Percentiles rank a stretch among this genome's conserved stretches.
phyloP scores from a whole-genome alignment of 2,113 vertebrate species.

The Aythya baeri region DNA sequence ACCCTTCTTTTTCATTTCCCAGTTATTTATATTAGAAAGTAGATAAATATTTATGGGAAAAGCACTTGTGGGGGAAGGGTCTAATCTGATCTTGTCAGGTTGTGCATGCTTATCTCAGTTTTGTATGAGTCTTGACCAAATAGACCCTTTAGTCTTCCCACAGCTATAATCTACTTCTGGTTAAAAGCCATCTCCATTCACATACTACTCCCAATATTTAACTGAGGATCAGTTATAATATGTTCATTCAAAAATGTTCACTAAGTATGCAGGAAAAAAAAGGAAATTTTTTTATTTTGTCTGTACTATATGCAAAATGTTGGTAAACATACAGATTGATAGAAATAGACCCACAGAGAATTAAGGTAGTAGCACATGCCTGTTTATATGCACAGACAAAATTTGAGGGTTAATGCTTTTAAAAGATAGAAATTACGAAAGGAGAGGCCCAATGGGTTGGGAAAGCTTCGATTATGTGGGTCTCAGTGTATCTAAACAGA shows the following conservation, averaged over 20 bases:
- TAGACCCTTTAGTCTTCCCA: conserved; percentile 48
- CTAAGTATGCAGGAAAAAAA: background rate
- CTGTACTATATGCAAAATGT: background rate
- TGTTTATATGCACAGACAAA: background rate
- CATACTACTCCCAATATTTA: conserved; percentile 57
- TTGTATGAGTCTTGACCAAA: conserved; percentile 70
- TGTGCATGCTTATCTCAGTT: conserved; percentile 66
- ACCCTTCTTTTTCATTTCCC: conserved; percentile 44
- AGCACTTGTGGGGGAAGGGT: conserved; percentile 59
- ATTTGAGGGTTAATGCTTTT: background rate
- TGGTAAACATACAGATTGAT: background rate
- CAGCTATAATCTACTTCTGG: conserved; percentile 66
- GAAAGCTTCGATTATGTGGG: conserved; percentile 17
- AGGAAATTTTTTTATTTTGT: background rate
- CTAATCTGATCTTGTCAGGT: conserved; percentile 69
- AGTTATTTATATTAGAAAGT: conserved; percentile 53
- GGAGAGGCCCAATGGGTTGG: conserved; percentile 3
- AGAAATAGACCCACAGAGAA: background rate
- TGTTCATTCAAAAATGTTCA: conserved; percentile 50
- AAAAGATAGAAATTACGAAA: background rate
- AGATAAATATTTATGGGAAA: conserved; percentile 67
- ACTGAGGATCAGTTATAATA: conserved; percentile 36
- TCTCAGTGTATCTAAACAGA: conserved; percentile 32
- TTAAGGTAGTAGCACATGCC: background rate
- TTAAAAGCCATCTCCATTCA: conserved; percentile 66